Conservation (phyloP, 92 coral and sea anemone genomes). For the Chrysogorgia sp. region DNA sequence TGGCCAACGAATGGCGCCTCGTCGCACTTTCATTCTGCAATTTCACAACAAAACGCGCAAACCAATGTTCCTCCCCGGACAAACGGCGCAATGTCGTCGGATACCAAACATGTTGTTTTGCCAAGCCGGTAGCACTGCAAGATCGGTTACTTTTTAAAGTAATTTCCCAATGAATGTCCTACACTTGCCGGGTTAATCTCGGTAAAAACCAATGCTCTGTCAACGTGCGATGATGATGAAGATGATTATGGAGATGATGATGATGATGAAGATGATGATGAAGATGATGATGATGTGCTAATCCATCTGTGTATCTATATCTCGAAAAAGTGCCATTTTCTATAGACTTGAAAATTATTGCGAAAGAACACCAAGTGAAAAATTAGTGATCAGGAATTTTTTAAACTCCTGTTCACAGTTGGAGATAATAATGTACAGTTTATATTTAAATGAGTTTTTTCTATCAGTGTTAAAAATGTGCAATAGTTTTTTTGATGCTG, state of each 20-base stretch:
- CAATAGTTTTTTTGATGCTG: background rate
- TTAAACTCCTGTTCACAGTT: slow-evolving; percentile 9
- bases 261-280: no score
- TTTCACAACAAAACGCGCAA: slow-evolving; percentile 25
- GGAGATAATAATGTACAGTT: slow-evolving; percentile 38
- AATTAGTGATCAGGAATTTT: slow-evolving; percentile 4
- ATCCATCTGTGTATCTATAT: no score
- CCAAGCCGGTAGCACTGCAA: slow-evolving; percentile 32
- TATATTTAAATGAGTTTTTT: slow-evolving; percentile 34
- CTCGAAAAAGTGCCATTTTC: no score
- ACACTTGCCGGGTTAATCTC: background rate
- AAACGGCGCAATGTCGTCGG: slow-evolving; percentile 1
- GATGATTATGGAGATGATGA: no score
- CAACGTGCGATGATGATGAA: no score
- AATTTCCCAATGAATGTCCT: background rate
- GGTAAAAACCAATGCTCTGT: background rate
- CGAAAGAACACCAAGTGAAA: background rate
- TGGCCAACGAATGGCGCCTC: slow-evolving; percentile 34
- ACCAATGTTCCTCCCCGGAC: slow-evolving; percentile 19
- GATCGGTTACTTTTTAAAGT: background rate
- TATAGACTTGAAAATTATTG: no score
- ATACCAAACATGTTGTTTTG: slow-evolving; percentile 24
- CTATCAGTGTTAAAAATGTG: background rate
- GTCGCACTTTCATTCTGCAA: slow-evolving; percentile 14
- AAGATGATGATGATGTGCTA: no score